These are phyloP conservation scores for Scolopax rusticola DNA, from an alignment of 2,797 vertebrate genomes.

Conservation along the genomic window DNA sequence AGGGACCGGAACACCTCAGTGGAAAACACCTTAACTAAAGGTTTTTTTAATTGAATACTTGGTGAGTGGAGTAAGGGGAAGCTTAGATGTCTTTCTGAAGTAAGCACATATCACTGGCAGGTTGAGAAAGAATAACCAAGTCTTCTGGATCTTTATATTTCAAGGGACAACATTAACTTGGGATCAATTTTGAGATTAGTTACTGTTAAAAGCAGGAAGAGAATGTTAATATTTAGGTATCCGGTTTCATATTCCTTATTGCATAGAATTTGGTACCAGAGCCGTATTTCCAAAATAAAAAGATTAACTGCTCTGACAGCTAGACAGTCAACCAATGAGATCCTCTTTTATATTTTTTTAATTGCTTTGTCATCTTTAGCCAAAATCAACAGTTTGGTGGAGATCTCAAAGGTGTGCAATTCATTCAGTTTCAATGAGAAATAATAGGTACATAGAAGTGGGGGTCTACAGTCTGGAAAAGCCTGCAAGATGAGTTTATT, in stretches of 20 bases:
- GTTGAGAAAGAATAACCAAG: not conserved
- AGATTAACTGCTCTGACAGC: not conserved
- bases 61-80: not conserved
- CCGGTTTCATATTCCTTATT: not conserved
- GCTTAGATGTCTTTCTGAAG: not conserved
- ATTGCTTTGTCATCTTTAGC: not conserved
- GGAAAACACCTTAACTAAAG: not conserved
- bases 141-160: not conserved
- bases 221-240: not conserved
- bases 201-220: not conserved
- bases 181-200: not conserved
- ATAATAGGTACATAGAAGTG: not conserved
- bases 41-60: not conserved
- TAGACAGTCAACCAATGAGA: not conserved
- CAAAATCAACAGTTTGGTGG: not conserved
- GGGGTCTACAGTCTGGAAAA: not conserved
- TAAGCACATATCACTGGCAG: not conserved
- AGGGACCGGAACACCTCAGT: not conserved
- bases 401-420: not conserved
- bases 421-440: not conserved
- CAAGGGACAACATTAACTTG: not conserved
- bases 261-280: not conserved
- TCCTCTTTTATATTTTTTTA: not conserved
- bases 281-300: not conserved
- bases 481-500: not conserved